Evolutionary conservation across 2,888 invertebrate species (phyloP), one percentile per base, ranked within the genome.

Genomic region (Monoplex corrugatus): DNA sequence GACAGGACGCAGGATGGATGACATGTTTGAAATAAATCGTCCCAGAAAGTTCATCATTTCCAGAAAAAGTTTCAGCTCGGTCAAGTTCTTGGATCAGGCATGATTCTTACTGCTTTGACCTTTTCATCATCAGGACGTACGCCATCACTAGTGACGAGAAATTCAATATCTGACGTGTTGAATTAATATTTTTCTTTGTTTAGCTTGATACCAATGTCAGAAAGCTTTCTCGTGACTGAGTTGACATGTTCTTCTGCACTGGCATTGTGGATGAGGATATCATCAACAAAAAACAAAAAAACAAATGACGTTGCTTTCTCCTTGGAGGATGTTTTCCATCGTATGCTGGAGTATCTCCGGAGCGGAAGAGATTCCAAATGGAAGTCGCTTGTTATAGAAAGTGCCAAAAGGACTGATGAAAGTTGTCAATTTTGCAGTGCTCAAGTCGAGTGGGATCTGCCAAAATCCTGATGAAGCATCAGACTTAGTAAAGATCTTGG

Each of bases 341-440:
- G 45, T 83, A 28, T 85, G 68, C n/a, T 80, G 84, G 43, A 88
- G 85, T 38, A 88, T 85, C 75, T 88, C 85, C 19, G 75, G 88
- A 19, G 82, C 88, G 23, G 35, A 32, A 23, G 43, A 45, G 28
- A 88, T 38, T 19, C 72, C 72, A 16, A 86, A 86, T 13, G 86
- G 86, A 16, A 86, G 13, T 2, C 72, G 2, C 57, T 72, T 38
- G 45, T 44, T 40, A 43, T 28, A 44, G 78, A 44, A 85, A 19
- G 75, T 72, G 6, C 85, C 88, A 32, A 16, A 78, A 8, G 19
- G n/a, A n/a, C n/a, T n/a, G n/a, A n/a, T n/a, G n/a, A n/a, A n/a
- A n/a, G n/a, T n/a, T n/a, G n/a, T n/a, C n/a, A n/a, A n/a, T n/a
- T n/a, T n/a, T n/a, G n/a, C n/a, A n/a, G n/a, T n/a, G n/a, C n/a